Percentiles rank a stretch among this genome's conserved stretches.
Evolutionary conservation across 2,113 vertebrate species (phyloP).

Genomic region (Mormyrus iriodes): DNA sequence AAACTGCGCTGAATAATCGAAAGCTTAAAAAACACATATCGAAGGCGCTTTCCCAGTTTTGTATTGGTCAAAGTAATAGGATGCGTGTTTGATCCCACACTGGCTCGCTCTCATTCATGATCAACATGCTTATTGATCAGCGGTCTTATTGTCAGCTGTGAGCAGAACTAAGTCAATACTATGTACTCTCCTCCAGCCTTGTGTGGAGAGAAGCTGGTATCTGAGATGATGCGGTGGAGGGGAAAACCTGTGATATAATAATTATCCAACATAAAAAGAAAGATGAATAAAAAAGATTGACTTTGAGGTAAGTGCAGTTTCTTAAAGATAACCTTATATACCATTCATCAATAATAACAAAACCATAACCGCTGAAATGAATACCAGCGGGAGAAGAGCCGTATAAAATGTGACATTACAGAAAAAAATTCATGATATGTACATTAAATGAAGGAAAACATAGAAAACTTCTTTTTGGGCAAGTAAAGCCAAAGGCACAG

Average conservation of each 20-base stretch:
- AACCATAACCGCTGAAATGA: not conserved
- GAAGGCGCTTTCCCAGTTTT: not conserved
- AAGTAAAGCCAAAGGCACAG: not conserved
- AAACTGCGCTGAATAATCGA: not conserved
- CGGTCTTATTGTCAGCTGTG: not conserved
- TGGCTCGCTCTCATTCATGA: not conserved
- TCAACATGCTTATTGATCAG: not conserved
- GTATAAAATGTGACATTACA: not conserved
- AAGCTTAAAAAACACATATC: not conserved
- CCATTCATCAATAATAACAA: not conserved
- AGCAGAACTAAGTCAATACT: not conserved
- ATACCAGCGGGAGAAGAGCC: not conserved
- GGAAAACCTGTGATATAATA: not conserved
- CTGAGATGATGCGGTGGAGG: not conserved
- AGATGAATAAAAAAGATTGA: not conserved
- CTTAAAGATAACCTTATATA: not conserved
- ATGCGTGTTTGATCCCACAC: not conserved
- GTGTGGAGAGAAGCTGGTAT: not conserved
- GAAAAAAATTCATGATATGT: not conserved
- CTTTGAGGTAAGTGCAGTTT: not conserved
- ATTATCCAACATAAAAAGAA: not conserved
- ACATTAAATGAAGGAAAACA: not conserved
- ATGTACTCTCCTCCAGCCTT: not conserved
- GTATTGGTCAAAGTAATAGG: not conserved
- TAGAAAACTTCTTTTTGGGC: not conserved